Evolutionary conservation across 2,888 invertebrate genomes (phyloP).

Genomic region (Scrobipalpa costella): DNA sequence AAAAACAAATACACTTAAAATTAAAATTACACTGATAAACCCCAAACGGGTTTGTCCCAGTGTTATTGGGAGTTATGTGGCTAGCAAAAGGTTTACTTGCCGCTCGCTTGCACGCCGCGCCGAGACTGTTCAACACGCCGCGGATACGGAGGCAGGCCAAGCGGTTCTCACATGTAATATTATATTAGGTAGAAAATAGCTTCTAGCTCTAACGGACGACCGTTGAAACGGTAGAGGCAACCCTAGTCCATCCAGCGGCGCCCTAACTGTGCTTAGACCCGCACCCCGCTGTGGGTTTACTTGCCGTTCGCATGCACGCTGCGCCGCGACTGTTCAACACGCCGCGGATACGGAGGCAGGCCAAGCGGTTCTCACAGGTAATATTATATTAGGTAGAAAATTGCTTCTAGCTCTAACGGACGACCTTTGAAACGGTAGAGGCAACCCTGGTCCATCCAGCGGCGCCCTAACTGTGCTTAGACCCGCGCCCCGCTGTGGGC

Average conservation of each 20-base stretch:
- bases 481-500: conserved; percentile 92
- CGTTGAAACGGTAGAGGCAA: conserved; percentile 86
- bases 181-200: no score
- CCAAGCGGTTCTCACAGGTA: conserved; percentile 89
- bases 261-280: conserved; percentile 95
- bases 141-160: conserved; percentile 45
- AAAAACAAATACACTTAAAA: no score
- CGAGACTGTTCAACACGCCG: no score
- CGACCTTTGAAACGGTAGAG: conserved; percentile 84
- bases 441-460: conserved; percentile 92
- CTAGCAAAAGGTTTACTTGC: no score
- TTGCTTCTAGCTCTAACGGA: no score
- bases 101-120: conserved; percentile 87
- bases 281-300: conserved; percentile 88
- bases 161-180: conserved; percentile 86
- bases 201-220: conserved; percentile 76
- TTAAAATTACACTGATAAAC: no score
- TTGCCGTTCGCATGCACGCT: conserved; percentile 88
- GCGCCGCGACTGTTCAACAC: conserved; percentile 88
- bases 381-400: no score
- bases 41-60: no score
- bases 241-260: conserved; percentile 91
- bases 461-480: conserved; percentile 92
- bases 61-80: no score
- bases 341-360: conserved; percentile 86